Evolutionary conservation across 2,888 invertebrate species (phyloP).

Genomic region (Euplexia lucipara): DNA sequence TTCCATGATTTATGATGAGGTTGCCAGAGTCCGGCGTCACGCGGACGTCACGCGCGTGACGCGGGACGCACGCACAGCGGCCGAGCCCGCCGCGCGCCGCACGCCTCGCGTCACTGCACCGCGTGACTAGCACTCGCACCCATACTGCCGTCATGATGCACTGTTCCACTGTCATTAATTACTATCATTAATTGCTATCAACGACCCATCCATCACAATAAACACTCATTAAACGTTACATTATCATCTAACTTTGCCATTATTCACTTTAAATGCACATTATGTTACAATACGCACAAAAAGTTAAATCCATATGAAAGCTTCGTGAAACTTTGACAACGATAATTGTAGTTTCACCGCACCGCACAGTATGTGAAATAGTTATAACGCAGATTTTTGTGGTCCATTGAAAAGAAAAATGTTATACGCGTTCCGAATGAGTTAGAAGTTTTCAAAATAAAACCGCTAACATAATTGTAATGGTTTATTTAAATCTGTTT

Average conservation of each 20-base stretch:
- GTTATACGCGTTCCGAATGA: slow-evolving; percentile 70
- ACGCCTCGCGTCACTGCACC: slow-evolving; percentile 66
- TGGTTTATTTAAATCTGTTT: slow-evolving; percentile 84
- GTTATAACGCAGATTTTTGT: slow-evolving; percentile 70
- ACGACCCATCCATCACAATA: slow-evolving; percentile 38
- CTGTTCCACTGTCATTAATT: slow-evolving; percentile 47
- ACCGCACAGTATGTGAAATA: slow-evolving; percentile 69
- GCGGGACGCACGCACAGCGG: slow-evolving; percentile 64
- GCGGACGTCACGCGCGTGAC: slow-evolving; percentile 72
- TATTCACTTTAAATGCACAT: slow-evolving; percentile 35
- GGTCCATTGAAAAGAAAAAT: slow-evolving; percentile 80
- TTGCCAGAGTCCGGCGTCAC: slow-evolving; percentile 60
- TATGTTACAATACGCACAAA: slow-evolving; percentile 53
- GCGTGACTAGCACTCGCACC: slow-evolving; percentile 66
- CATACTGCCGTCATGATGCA: slow-evolving; percentile 39
- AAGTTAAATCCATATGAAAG: slow-evolving; percentile 58
- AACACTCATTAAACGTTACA: slow-evolving; percentile 32
- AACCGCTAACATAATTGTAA: slow-evolving; percentile 79
- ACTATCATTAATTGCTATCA: slow-evolving; percentile 45
- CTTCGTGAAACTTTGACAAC: slow-evolving; percentile 64
- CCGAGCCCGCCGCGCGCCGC: slow-evolving; percentile 70
- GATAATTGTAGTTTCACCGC: slow-evolving; percentile 62
- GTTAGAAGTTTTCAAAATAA: slow-evolving; percentile 76
- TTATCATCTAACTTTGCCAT: slow-evolving; percentile 28
- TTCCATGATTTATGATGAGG: slow-evolving; percentile 64